Evolutionary conservation across 92 coral and sea anemone species (phyloP).

Genomic region (Zoanthus solanderi): DNA sequence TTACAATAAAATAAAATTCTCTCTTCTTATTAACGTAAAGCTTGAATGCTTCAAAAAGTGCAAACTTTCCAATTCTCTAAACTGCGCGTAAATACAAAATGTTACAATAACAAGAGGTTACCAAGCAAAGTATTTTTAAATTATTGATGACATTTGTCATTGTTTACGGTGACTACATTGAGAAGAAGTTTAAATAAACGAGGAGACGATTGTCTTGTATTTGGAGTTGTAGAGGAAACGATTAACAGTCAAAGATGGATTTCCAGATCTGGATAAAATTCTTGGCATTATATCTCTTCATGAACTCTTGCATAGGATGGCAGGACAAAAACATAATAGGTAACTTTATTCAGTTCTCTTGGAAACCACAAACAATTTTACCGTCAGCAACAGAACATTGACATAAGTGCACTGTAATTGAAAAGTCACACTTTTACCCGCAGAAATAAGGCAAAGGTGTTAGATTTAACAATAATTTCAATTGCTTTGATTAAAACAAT

Average conservation of each 20-base stretch:
- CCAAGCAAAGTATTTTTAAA: slow-evolving; percentile 11
- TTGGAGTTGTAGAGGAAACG: not conserved
- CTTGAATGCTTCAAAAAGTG: too few relatives aligned
- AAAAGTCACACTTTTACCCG: not conserved
- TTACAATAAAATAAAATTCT: too few relatives aligned
- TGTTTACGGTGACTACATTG: slow-evolving; percentile 38
- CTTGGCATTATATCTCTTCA: not conserved
- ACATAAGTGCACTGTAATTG: not conserved
- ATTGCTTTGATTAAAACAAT: not conserved
- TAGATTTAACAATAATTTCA: not conserved
- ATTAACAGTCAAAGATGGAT: slow-evolving; percentile 10
- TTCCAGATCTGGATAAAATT: not conserved
- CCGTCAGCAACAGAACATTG: not conserved
- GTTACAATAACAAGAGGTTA: not conserved
- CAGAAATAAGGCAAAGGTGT: not conserved
- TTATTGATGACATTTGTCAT: slow-evolving; percentile 61
- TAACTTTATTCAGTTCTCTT: not conserved
- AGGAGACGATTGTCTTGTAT: not conserved
- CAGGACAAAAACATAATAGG: not conserved
- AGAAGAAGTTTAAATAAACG: not conserved
- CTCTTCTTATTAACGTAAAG: too few relatives aligned
- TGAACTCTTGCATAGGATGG: slow-evolving; percentile 1
- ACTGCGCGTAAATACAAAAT: not conserved
- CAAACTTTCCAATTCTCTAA: not conserved
- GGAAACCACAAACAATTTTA: not conserved